A percentile compares a stretch with the other conserved stretches of the same genome.
Conservation (phyloP, 2,113 vertebrate genomes). For the Cacatua alba region DNA sequence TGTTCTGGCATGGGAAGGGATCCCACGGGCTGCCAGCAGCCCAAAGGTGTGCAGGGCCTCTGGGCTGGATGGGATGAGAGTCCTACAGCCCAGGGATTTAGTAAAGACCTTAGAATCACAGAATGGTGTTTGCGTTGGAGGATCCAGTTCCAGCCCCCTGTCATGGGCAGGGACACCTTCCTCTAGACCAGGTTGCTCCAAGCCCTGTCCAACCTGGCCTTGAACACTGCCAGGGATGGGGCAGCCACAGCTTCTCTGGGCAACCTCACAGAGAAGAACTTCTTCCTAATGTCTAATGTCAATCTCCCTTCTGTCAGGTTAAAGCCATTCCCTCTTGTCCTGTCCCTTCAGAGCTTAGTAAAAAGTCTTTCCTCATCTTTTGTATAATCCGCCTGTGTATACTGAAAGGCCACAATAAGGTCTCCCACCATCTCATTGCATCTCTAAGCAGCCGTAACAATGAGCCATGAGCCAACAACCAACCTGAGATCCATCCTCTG, state of each 20-base stretch:
- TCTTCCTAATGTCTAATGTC: not conserved
- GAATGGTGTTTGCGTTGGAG: not conserved
- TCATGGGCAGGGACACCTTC: not conserved
- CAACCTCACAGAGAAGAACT: fast-evolving
- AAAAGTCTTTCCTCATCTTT: not conserved
- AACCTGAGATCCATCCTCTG: not conserved
- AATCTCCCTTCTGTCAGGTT: not conserved
- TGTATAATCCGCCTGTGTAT: not conserved
- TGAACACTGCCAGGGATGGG: not conserved
- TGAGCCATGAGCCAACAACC: not conserved
- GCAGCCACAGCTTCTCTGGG: not conserved
- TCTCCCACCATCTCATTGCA: not conserved
- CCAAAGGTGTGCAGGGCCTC: not conserved
- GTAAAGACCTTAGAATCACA: not conserved
- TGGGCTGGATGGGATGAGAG: not conserved
- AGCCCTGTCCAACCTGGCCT: not conserved
- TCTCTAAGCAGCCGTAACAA: not conserved
- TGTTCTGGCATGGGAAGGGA: not conserved
- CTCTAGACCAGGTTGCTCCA: not conserved
- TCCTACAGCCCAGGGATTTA: not conserved
- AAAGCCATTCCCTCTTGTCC: not conserved
- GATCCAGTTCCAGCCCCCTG: no score
- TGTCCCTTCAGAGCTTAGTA: not conserved
- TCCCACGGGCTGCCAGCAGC: not conserved
- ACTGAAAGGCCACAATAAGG: not conserved